Evolutionary conservation across 2,888 invertebrate genomes (phyloP).

Genomic region (Dolichopus griseipennis): DNA sequence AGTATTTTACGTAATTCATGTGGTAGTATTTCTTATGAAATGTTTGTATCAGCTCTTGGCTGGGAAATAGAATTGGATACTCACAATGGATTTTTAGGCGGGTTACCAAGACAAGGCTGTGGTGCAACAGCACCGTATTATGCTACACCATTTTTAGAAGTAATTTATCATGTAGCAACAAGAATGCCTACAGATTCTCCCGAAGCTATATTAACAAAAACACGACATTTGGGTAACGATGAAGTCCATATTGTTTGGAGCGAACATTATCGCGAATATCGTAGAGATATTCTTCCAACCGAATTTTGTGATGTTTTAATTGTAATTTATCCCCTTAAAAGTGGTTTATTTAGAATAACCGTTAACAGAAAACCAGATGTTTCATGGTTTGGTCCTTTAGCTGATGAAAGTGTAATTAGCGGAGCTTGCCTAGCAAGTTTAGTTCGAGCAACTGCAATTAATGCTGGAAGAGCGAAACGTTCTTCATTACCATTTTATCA

Average conservation of each 20-base stretch:
- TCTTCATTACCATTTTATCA: constrained; percentile 83
- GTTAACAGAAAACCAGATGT: constrained; percentile 81
- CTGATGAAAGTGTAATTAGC: constrained; percentile 71
- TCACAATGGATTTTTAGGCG: constrained; percentile 93
- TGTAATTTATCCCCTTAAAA: constrained; percentile 85
- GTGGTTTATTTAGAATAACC: constrained; percentile 78
- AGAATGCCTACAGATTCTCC: constrained; percentile 87
- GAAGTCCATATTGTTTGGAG: constrained; percentile 99
- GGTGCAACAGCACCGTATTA: constrained; percentile 91
- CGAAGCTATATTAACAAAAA: constrained; percentile 82
- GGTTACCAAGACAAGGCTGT: constrained; percentile 79
- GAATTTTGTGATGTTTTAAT: constrained; percentile 99
- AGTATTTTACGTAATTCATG: constrained; percentile 80
- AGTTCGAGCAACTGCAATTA: constrained; percentile 80
- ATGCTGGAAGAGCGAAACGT: constrained; percentile 85
- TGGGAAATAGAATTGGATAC: constrained; percentile 81
- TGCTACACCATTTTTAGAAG: constrained; percentile 87
- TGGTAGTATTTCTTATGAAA: constrained; percentile 90
- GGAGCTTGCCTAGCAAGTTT: constrained; percentile 64
- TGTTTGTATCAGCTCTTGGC: constrained; percentile 58
- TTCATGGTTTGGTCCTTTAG: constrained; percentile 91
- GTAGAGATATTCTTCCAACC: constrained; percentile 93
- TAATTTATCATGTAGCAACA: constrained; percentile 94
- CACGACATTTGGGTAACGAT: constrained; percentile 93
- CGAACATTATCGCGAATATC: constrained; percentile 90